phyloP scores from a whole-genome alignment of 1,140 invertebrate species.

The Megalonaias nervosa region DNA sequence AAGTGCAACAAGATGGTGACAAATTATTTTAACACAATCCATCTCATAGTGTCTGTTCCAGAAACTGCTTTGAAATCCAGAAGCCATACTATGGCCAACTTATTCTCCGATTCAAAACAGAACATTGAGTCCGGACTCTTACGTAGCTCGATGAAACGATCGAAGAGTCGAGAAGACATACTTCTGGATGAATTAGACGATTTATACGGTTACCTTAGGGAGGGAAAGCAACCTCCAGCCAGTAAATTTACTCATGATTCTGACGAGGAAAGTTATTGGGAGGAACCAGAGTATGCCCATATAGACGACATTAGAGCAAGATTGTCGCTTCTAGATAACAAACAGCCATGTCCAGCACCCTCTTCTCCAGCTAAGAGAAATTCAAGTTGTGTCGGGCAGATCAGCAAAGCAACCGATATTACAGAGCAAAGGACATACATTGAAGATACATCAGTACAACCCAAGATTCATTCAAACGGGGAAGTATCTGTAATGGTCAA shows the following conservation, averaged over 20 bases:
- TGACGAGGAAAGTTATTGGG: conserved; percentile 67
- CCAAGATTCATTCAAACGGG: neutral
- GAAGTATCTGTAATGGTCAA: neutral
- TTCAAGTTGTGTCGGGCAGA: conserved; percentile 30
- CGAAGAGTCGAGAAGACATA: conserved; percentile 73
- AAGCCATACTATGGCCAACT: conserved; percentile 51
- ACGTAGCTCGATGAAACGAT: conserved; percentile 40
- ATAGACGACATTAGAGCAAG: conserved; percentile 60
- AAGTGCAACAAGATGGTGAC: conserved; percentile 84
- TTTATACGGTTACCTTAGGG: conserved; percentile 94
- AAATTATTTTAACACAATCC: conserved; percentile 88
- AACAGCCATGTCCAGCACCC: conserved; percentile 33
- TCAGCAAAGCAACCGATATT: conserved; percentile 13
- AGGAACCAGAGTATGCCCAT: conserved; percentile 67
- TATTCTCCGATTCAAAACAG: conserved; percentile 47
- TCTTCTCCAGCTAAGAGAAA: conserved; percentile 6
- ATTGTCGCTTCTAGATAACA: conserved; percentile 50
- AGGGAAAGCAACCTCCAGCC: conserved; percentile 85
- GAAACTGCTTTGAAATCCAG: conserved; percentile 59
- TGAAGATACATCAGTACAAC: neutral
- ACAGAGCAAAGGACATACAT: conserved; percentile 8
- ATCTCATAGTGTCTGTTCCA: conserved; percentile 72
- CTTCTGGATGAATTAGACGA: conserved; percentile 95
- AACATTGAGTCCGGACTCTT: conserved; percentile 13
- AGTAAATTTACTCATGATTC: conserved; percentile 60